A percentile compares a stretch with the other conserved stretches of the same genome.
Conservation (phyloP, 2,797 vertebrate genomes). For the Typhlichthys subterraneus region DNA sequence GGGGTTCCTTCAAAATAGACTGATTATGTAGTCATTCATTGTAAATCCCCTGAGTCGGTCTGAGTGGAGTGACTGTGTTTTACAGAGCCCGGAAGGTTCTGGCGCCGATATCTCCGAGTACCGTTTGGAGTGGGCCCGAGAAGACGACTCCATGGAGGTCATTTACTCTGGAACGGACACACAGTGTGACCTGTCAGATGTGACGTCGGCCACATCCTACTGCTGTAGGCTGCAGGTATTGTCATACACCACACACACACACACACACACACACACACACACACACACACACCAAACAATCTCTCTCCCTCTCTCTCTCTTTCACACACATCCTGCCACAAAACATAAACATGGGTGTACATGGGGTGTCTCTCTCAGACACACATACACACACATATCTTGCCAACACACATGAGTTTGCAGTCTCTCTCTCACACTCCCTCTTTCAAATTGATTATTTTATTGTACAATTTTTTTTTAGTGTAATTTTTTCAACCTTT, state of each 20-base stretch:
- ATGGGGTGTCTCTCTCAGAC: no score
- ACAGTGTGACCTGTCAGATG: constrained; percentile 85
- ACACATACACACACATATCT: no score
- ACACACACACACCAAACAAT: no score
- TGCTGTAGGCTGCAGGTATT: constrained; percentile 97
- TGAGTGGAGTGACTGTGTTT: constrained; percentile 13
- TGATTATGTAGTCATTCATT: no score
- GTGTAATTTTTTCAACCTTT: no score
- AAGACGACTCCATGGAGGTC: constrained; percentile 86
- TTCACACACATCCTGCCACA: not conserved
- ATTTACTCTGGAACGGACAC: constrained; percentile 86
- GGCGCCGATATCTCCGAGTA: constrained; percentile 94
- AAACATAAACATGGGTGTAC: no score
- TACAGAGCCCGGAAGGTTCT: constrained; percentile 89
- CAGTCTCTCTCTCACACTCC: no score
- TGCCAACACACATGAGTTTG: no score
- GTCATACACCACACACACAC: constrained; percentile 62
- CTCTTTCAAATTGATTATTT: no score
- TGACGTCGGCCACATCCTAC: constrained; percentile 86
- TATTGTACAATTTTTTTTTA: no score
- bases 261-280: not conserved
- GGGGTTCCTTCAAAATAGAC: no score
- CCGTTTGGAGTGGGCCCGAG: constrained; percentile 92
- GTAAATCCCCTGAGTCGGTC: not conserved
- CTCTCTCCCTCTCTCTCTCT: not conserved